These are phyloP conservation scores for Garra rufa DNA, from an alignment of 2,113 vertebrate species.

Conservation along the genomic window DNA sequence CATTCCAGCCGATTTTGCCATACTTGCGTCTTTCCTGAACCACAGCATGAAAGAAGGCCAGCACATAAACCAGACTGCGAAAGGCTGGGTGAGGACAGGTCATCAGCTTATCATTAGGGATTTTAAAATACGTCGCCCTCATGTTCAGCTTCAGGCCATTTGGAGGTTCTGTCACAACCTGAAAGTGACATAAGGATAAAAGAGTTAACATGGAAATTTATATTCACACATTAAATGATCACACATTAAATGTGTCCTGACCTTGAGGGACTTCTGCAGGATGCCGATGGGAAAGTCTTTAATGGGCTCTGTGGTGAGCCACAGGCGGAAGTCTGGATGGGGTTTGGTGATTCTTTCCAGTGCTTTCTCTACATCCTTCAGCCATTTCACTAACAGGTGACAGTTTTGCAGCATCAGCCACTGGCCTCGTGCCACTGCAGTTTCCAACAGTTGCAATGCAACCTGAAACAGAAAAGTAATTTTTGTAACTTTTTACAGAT, in stretches of 20 bases:
- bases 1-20: slow-evolving; percentile 96
- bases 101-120: slow-evolving; percentile 78
- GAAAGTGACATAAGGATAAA: slow-evolving; percentile 8
- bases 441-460: slow-evolving; percentile 88
- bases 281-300: slow-evolving; percentile 91
- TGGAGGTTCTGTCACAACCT: slow-evolving; percentile 96
- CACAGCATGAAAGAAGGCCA: slow-evolving; percentile 96
- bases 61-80: slow-evolving; percentile 86
- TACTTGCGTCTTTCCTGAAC: slow-evolving; percentile 96
- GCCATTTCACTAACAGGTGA: slow-evolving; percentile 92
- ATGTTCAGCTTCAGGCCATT: slow-evolving; percentile 95
- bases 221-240: not conserved
- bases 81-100: slow-evolving; percentile 86
- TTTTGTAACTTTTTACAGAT: not conserved
- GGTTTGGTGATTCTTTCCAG: slow-evolving; percentile 86
- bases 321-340: slow-evolving; percentile 90
- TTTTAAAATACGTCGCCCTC: slow-evolving; percentile 91
- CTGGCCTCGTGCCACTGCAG: slow-evolving; percentile 78
- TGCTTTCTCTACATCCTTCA: slow-evolving; percentile 89
- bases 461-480: slow-evolving; percentile 74
- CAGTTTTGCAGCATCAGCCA: slow-evolving; percentile 99
- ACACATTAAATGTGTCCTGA: slow-evolving; percentile 59
- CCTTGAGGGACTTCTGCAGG: slow-evolving; percentile 94
- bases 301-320: slow-evolving; percentile 94
- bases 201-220: not conserved